Conservation (phyloP, 64 coral and sea anemone species). For the Montipora efflorescens region DNA sequence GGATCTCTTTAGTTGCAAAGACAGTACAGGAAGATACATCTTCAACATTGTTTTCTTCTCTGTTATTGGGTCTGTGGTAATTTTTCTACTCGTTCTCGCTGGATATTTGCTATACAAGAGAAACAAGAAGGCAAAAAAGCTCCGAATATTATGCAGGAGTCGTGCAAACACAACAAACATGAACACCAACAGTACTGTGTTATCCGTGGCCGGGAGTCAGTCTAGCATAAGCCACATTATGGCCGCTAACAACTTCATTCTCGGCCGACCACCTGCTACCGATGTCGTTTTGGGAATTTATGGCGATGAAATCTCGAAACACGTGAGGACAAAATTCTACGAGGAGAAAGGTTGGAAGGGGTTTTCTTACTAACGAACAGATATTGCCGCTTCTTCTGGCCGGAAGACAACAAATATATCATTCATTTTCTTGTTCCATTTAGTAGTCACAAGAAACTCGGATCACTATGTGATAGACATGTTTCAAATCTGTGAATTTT, state of each 20-base stretch:
- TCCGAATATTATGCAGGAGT: not conserved
- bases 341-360: slow-evolving; percentile 47
- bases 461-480: too few relatives aligned
- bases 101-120: slow-evolving; percentile 25
- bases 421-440: not conserved
- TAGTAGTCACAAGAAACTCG: too few relatives aligned
- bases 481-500: too few relatives aligned
- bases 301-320: slow-evolving; percentile 26
- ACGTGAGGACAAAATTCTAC: slow-evolving; percentile 20
- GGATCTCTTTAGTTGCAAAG: slow-evolving; percentile 36
- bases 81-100: not conserved
- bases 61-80: slow-evolving; percentile 21
- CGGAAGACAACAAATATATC: not conserved
- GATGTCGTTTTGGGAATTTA: slow-evolving; percentile 44
- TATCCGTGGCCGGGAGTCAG: not conserved
- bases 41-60: slow-evolving; percentile 41
- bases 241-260: slow-evolving; percentile 24
- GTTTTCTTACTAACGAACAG: slow-evolving; percentile 6
- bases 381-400: too few relatives aligned
- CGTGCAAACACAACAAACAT: not conserved
- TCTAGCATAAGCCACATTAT: not conserved
- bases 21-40: slow-evolving; percentile 23
- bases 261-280: slow-evolving; percentile 39
- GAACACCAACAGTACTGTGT: slow-evolving; percentile 27
- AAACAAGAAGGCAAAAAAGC: slow-evolving; percentile 22